Evolutionary conservation across 2,797 vertebrate species (phyloP), one percentile per base, ranked within the genome.

Genomic region (Acanthopagrus latus): DNA sequence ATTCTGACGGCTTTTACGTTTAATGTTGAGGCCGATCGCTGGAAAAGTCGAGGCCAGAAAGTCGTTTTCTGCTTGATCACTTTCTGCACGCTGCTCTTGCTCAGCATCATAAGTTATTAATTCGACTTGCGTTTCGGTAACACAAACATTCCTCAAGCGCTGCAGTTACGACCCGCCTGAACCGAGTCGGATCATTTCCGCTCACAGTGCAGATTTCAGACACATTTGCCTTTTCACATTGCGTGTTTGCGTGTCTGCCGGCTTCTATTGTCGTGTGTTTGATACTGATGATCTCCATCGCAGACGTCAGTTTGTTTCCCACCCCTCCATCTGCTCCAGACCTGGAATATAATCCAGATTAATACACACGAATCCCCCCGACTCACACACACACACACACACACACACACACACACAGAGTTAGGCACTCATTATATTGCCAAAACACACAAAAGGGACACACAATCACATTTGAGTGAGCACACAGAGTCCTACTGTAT

Each of bases 281-380:
- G 51, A 67, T 46, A 29, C 44, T 6, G 41, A 84, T 64, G 68
- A 47, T 76, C 52, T 80, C 77, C 65, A 56, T 54, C 56, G 54
- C 71, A 60, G 63, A 77, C 70, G 46, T 71, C 80, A 62, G 50
- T 80, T 73, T 78, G 86, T 87, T 85, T 90, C 85, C 81, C 81
- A 85, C 71, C 82, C 75, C 48, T 83, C 86, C 92, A 92, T 93
- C 93, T 94, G 92, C 89, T 93, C 57, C 71, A 83, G 87, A 90
- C 88, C 74, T 88, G 87, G 86, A 86, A 81, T 80, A 89, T 95
- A 95, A 95, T 94, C 94, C 94, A 93, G 93, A 95, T 95, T 95
- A 95, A 80, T 81, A 62, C 83, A 80, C 76, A 78, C 23, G 67
- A 84, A 78, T 57, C 71, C 81, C 81, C 58, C 67, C 29, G 21